These are phyloP conservation scores for Eleginops maclovinus DNA, from an alignment of 2,113 vertebrate species.

Conservation along the genomic window DNA sequence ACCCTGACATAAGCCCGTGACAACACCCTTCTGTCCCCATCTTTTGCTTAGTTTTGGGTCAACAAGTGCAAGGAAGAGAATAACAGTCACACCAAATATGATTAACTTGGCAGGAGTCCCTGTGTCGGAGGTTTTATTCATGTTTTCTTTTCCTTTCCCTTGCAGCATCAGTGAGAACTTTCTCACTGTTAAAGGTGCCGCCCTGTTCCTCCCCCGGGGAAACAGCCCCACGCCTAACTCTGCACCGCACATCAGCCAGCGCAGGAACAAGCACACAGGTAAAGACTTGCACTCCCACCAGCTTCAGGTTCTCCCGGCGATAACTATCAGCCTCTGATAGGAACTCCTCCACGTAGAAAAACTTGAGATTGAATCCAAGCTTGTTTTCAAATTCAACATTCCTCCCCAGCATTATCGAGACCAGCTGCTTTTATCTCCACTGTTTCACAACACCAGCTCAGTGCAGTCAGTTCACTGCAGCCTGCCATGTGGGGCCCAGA, in stretches of 20 bases:
- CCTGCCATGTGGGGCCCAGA: not conserved
- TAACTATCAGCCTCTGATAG: conserved; percentile 15
- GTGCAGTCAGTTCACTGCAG: not conserved
- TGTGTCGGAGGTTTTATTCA: conserved; percentile 20
- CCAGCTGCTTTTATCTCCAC: conserved; percentile 25
- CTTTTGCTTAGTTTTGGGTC: conserved; percentile 4
- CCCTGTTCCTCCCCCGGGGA: conserved; percentile 94
- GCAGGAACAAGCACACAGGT: conserved; percentile 97
- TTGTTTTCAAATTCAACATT: conserved; percentile 36
- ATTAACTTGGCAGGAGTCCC: conserved; percentile 1
- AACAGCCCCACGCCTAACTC: conserved; percentile 89
- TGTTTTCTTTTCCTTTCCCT: conserved; percentile 19
- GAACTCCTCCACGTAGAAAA: not conserved
- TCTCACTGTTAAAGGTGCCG: conserved; percentile 97
- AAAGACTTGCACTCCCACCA: conserved; percentile 33
- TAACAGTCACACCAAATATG: not conserved
- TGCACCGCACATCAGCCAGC: conserved; percentile 89
- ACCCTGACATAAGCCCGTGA: conserved; percentile 56
- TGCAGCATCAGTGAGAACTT: conserved; percentile 96
- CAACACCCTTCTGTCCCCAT: conserved; percentile 28
- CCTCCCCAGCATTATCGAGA: conserved; percentile 8
- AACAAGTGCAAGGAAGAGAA: conserved; percentile 16
- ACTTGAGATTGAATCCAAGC: conserved; percentile 14
- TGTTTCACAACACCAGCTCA: conserved; percentile 16
- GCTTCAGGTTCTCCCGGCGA: conserved; percentile 11